Conservation (phyloP, 2,113 vertebrate genomes). For the Thomomys bottae region DNA sequence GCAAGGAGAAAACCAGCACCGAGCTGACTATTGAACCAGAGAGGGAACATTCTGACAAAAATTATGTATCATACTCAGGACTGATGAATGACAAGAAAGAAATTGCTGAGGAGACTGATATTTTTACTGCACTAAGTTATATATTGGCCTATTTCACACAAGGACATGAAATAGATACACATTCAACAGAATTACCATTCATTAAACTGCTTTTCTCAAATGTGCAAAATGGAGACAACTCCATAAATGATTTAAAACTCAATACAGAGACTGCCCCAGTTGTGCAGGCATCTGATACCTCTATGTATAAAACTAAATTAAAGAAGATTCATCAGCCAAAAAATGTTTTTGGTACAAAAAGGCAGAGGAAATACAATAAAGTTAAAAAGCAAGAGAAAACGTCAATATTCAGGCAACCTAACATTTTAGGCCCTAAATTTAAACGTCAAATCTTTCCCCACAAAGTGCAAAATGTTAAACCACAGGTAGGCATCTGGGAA, state of each 20-base stretch:
- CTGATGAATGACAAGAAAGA: constrained; percentile 2
- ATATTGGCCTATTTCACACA: constrained; percentile 48
- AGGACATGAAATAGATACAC: neutral
- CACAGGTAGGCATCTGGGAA: neutral
- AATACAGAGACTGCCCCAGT: neutral
- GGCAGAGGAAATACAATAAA: constrained; percentile 53
- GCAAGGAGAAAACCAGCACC: no score
- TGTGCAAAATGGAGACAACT: neutral
- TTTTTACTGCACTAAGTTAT: neutral
- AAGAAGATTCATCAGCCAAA: constrained; percentile 65
- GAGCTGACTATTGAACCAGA: constrained; percentile 28
- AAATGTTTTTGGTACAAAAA: constrained; percentile 25
- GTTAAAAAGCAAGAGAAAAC: constrained; percentile 29
- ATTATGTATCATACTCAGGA: accelerated
- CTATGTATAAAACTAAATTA: neutral
- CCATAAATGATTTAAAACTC: neutral
- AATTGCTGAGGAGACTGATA: neutral
- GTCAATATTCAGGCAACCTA: neutral
- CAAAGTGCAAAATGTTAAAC: neutral
- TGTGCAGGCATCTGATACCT: neutral
- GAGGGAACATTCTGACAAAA: accelerated
- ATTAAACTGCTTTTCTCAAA: constrained; percentile 47
- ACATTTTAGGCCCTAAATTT: neutral
- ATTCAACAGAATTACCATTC: constrained; percentile 49
- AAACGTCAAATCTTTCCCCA: neutral